Evolutionary conservation across 2,797 vertebrate species (phyloP).

Genomic region (Antennarius maculatus): DNA sequence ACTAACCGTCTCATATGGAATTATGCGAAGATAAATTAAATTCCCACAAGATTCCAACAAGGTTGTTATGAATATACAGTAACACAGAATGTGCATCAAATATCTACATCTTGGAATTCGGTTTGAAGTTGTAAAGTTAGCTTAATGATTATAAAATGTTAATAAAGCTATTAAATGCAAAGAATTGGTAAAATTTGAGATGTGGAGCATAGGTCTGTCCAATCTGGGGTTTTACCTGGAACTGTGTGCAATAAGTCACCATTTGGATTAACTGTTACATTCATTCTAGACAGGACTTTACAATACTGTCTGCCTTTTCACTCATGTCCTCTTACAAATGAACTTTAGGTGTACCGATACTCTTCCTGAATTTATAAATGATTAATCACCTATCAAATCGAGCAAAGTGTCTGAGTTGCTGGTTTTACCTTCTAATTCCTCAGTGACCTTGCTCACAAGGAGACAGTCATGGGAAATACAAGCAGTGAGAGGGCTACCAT

Average conservation of each 20-base stretch:
- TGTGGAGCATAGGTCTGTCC: not conserved
- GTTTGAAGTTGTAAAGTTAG: conserved; percentile 2
- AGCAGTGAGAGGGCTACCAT: conserved; percentile 92
- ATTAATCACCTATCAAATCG: conserved; percentile 6
- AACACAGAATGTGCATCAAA: not conserved
- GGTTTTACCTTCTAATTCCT: conserved; percentile 11
- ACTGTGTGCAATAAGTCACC: no score
- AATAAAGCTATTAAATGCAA: not conserved
- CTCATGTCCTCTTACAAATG: not conserved
- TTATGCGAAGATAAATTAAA: no score
- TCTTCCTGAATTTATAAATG: conserved; percentile 6
- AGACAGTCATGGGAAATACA: conserved; percentile 91
- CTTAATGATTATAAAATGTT: not conserved
- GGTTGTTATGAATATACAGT: not conserved
- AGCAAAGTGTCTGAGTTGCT: conserved; percentile 3
- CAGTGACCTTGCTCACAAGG: conserved; percentile 51
- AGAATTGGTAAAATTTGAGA: not conserved
- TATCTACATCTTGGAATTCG: not conserved
- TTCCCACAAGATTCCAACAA: no score
- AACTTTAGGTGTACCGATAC: not conserved
- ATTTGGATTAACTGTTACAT: not conserved
- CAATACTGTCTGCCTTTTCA: no score
- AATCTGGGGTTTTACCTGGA: no score
- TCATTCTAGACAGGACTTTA: not conserved
- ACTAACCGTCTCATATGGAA: no score